Percentiles rank a stretch among this genome's conserved stretches.
These are phyloP conservation scores for Agonopterix heracliana DNA, from an alignment of 2,888 invertebrate genomes.

Conservation along the genomic window DNA sequence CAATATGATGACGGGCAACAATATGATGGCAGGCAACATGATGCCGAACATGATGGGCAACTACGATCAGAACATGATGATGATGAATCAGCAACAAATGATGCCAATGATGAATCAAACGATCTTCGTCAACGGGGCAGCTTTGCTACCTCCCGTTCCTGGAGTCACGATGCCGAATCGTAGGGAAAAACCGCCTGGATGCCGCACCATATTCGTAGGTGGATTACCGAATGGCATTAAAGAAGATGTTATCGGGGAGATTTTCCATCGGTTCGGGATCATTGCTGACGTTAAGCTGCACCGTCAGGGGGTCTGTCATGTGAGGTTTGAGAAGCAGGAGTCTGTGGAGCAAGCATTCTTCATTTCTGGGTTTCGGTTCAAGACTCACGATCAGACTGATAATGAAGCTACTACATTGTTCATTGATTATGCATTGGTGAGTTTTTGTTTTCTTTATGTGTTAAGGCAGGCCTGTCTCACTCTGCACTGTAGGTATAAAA, in stretches of 20 bases:
- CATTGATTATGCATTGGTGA: conserved; percentile 88
- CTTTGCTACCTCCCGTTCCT: conserved; percentile 89
- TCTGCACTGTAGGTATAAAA: too few relatives aligned
- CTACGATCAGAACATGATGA: conserved; percentile 77
- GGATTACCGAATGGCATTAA: conserved; percentile 91
- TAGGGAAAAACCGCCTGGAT: conserved; percentile 90
- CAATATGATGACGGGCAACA: conserved; percentile 21
- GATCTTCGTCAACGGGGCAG: conserved; percentile 81
- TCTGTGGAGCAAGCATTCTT: conserved; percentile 91
- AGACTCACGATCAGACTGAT: conserved; percentile 82
- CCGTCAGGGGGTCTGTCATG: conserved; percentile 94
- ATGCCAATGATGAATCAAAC: conserved; percentile 30
- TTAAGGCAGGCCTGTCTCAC: too few relatives aligned
- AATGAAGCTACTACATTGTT: conserved; percentile 85
- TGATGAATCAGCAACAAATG: conserved; percentile 57
- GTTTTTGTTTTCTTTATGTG: conserved; percentile 5
- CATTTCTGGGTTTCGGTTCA: conserved; percentile 86
- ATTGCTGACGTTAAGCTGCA: conserved; percentile 79
- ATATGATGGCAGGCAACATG: conserved; percentile 22
- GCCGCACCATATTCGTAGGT: conserved; percentile 93
- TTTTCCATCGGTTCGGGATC: conserved; percentile 84
- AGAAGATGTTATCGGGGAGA: conserved; percentile 88
- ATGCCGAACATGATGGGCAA: conserved; percentile 51
- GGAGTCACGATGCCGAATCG: conserved; percentile 87
- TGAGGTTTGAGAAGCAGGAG: conserved; percentile 86